Percentiles rank a stretch among this genome's conserved stretches.
Evolutionary conservation across 2,888 invertebrate genomes (phyloP).

Genomic region (Dynastes hyllus): DNA sequence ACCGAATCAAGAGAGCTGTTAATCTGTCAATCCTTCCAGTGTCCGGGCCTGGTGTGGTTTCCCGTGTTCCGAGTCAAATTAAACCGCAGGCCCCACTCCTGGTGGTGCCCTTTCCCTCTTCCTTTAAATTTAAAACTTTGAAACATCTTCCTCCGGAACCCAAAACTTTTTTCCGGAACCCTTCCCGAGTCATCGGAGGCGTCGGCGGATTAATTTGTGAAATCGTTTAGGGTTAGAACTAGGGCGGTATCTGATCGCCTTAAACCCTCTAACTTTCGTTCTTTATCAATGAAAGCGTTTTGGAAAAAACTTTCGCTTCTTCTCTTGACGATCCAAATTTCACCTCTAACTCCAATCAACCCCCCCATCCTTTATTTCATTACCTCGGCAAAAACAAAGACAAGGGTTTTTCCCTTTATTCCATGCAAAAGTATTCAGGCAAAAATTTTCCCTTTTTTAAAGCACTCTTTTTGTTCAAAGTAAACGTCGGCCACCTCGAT

Average conservation of each 20-base stretch:
- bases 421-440: slow-evolving; percentile 74
- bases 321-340: slow-evolving; percentile 76
- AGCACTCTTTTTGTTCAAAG: no score
- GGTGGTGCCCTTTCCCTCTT: slow-evolving; percentile 74
- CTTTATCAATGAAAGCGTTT: slow-evolving; percentile 81
- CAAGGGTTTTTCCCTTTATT: slow-evolving; percentile 78
- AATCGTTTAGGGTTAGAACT: slow-evolving; percentile 79
- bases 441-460: no score
- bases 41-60: slow-evolving; percentile 75
- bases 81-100: slow-evolving; percentile 83
- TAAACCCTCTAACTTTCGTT: slow-evolving; percentile 80
- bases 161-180: slow-evolving; percentile 77
- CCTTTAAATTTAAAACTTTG: slow-evolving; percentile 73
- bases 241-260: slow-evolving; percentile 74
- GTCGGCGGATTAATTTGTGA: slow-evolving; percentile 78
- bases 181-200: slow-evolving; percentile 71
- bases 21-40: slow-evolving; percentile 70
- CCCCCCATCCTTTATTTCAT: slow-evolving; percentile 76
- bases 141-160: slow-evolving; percentile 75
- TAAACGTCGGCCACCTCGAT: no score
- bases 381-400: slow-evolving; percentile 74
- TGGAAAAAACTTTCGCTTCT: slow-evolving; percentile 81
- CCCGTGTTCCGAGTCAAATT: slow-evolving; percentile 78
- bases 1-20: slow-evolving; percentile 58
- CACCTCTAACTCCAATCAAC: slow-evolving; percentile 76